These are phyloP conservation scores for Phragmatobia fuliginosa DNA, from an alignment of 2,888 invertebrate genomes.

Conservation along the genomic window DNA sequence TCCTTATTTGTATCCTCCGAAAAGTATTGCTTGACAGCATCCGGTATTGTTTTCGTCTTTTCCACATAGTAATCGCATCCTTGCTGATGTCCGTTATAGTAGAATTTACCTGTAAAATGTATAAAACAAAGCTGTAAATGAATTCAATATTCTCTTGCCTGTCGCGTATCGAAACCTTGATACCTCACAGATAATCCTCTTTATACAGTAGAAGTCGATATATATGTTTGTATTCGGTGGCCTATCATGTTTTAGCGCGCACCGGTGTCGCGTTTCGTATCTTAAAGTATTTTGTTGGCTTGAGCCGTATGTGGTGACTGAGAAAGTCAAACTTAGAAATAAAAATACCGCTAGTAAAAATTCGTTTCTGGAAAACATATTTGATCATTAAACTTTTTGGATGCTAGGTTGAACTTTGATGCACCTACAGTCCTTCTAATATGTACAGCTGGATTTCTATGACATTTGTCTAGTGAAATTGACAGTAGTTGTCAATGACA, in stretches of 20 bases:
- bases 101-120: slow-evolving; percentile 11
- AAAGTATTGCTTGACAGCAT: slow-evolving; percentile 2
- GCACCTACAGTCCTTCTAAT: no score
- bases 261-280: neutral
- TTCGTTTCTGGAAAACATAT: no score
- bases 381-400: neutral
- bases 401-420: no score
- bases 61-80: slow-evolving; percentile 5
- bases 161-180: slow-evolving; percentile 1
- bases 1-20: slow-evolving; percentile 1
- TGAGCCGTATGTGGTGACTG: neutral
- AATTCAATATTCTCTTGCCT: neutral
- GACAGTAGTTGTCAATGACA: no score
- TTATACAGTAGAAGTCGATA: neutral
- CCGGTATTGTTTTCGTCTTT: neutral
- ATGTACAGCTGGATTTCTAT: no score
- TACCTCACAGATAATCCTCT: neutral
- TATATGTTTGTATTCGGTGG: neutral
- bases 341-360: neutral
- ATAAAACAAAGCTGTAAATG: neutral
- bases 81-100: slow-evolving; percentile 9
- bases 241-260: neutral
- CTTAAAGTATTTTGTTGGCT: neutral
- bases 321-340: neutral
- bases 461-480: no score